phyloP scores from a whole-genome alignment of 1,140 invertebrate species.

The Neoseiulus cucumeris region DNA sequence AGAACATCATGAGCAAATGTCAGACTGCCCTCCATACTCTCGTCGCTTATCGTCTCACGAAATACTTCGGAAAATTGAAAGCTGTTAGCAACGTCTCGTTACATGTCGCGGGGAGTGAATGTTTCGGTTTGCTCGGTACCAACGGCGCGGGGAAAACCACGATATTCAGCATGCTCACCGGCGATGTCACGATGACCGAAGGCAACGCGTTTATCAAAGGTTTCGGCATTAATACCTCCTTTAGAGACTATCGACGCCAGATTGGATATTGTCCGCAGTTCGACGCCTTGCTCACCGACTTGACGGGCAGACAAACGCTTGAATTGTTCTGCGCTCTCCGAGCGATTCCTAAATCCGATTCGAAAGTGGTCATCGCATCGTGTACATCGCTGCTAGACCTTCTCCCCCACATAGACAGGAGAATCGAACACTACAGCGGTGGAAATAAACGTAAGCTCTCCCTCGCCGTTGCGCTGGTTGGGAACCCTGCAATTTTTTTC shows the following conservation, averaged over 20 bases:
- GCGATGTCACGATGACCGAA: constrained; percentile 23
- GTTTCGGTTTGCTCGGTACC: constrained; percentile 33
- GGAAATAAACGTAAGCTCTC: constrained; percentile 34
- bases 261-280: constrained; percentile 39
- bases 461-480: constrained; percentile 32
- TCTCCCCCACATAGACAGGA: constrained; percentile 18
- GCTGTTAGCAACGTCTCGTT: constrained; percentile 19
- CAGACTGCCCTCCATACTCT: neutral
- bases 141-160: no score
- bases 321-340: constrained; percentile 48
- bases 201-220: constrained; percentile 22
- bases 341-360: constrained; percentile 31
- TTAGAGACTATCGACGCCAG: constrained; percentile 26
- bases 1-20: neutral
- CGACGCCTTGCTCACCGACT: constrained; percentile 54
- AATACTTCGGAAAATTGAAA: constrained; percentile 14
- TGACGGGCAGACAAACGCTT: constrained; percentile 57
- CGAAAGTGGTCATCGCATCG: constrained; percentile 22
- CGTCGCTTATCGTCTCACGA: neutral
- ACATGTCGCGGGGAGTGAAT: constrained; percentile 26
- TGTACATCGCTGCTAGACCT: constrained; percentile 21
- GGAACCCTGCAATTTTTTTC: constrained; percentile 27
- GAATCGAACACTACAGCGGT: constrained; percentile 37
- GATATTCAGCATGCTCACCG: constrained; percentile 26
- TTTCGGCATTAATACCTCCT: constrained; percentile 38